Percentiles rank a stretch among this genome's conserved stretches.
These are phyloP conservation scores for Leptinotarsa defecta DNA, from an alignment of 1,140 invertebrate genomes.

Conservation along the genomic window DNA sequence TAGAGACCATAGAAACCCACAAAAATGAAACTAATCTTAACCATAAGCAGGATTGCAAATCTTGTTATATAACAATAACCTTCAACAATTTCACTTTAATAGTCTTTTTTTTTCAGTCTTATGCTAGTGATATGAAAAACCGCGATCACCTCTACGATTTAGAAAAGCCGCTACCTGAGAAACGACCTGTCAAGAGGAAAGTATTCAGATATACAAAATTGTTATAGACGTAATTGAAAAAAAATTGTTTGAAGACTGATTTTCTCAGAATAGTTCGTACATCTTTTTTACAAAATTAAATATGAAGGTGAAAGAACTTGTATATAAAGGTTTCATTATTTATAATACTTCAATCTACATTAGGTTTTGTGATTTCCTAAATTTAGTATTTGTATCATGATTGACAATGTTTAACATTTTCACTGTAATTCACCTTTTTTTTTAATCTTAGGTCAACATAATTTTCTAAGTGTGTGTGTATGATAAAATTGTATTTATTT, in stretches of 20 bases:
- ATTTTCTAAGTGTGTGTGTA: conserved; percentile 10
- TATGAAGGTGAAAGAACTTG: conserved; percentile 17
- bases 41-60: no score
- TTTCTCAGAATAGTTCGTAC: conserved; percentile 20
- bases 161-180: conserved; percentile 53
- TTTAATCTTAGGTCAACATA: conserved; percentile 1
- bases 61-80: background rate
- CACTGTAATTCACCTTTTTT: background rate
- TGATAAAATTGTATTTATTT: conserved; percentile 21
- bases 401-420: background rate
- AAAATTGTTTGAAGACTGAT: conserved; percentile 30
- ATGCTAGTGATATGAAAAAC: conserved; percentile 62
- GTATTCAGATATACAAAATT: conserved; percentile 18
- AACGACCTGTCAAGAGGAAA: conserved; percentile 46
- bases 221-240: conserved; percentile 16
- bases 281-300: conserved; percentile 65
- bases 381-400: background rate
- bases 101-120: conserved; percentile 56
- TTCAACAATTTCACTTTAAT: background rate
- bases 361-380: background rate
- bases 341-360: background rate
- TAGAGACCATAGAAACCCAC: conserved; percentile 31
- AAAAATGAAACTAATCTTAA: no score
- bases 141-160: conserved; percentile 60
- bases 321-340: background rate